Evolutionary conservation across 1,140 invertebrate genomes (phyloP).

Genomic region (Lasaia peninsularis): DNA sequence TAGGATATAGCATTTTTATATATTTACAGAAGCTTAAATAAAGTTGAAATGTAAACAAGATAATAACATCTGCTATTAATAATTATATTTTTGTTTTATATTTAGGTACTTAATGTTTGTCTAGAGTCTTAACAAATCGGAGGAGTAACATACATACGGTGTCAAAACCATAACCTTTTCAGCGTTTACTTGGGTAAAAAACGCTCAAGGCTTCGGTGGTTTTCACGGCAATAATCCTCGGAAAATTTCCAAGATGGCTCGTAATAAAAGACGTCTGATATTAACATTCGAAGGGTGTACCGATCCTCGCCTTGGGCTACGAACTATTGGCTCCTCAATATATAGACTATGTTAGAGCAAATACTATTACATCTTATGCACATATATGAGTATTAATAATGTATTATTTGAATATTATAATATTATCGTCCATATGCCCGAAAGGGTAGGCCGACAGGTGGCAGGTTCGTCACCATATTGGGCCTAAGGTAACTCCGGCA

Average conservation of each 20-base stretch:
- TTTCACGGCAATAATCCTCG: slow-evolving; percentile 16
- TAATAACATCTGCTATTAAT: no score
- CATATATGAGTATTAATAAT: not conserved
- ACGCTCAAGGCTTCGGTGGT: slow-evolving; percentile 1
- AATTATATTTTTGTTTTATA: no score
- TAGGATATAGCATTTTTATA: no score
- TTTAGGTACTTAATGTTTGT: no score
- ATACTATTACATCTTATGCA: not conserved
- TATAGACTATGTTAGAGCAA: slow-evolving; percentile 18
- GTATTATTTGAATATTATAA: no score
- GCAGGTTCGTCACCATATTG: no score
- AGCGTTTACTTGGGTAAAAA: not conserved
- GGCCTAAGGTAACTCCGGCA: no score
- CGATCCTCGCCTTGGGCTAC: slow-evolving; percentile 43
- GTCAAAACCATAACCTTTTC: not conserved
- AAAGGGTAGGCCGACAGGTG: no score
- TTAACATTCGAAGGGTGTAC: slow-evolving; percentile 49
- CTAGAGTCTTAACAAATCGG: no score
- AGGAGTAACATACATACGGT: not conserved
- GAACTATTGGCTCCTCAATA: slow-evolving; percentile 37
- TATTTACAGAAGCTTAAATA: no score
- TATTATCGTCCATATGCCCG: no score
- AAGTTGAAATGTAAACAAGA: no score
- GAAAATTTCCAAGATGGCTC: slow-evolving; percentile 23
- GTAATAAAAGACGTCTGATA: slow-evolving; percentile 55